Conservation (phyloP, 1,140 invertebrate genomes). For the Phymorhynchus buccinoides region DNA sequence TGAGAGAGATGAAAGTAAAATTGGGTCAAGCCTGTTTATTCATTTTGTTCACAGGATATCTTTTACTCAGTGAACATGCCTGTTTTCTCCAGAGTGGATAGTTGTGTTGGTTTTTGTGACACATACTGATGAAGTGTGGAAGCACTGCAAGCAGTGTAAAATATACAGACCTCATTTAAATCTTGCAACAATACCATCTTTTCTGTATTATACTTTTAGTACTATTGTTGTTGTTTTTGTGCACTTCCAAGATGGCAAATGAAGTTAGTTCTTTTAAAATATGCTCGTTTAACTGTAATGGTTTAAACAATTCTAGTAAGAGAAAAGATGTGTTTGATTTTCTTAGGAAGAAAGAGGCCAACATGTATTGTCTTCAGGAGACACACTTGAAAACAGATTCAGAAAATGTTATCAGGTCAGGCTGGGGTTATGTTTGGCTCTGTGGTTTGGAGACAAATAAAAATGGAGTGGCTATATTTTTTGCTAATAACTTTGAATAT, state of each 20-base stretch:
- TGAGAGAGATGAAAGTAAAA: too few relatives aligned
- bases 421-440: conserved; percentile 19
- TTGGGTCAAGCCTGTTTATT: too few relatives aligned
- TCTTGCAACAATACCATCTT: too few relatives aligned
- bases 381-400: conserved; percentile 1
- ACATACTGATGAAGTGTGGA: too few relatives aligned
- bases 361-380: conserved; percentile 21
- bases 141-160: too few relatives aligned
- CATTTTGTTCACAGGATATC: too few relatives aligned
- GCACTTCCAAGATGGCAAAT: not conserved
- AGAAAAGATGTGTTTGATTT: conserved; percentile 31
- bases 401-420: not conserved
- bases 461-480: conserved; percentile 8
- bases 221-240: too few relatives aligned
- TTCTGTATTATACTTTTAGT: too few relatives aligned
- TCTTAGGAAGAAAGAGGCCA: not conserved
- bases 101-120: too few relatives aligned
- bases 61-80: too few relatives aligned
- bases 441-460: not conserved
- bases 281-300: conserved; percentile 3
- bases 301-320: not conserved
- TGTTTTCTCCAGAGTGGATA: too few relatives aligned
- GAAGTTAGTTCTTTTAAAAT: conserved; percentile 11
- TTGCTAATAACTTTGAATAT: conserved; percentile 36
- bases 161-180: too few relatives aligned